Conservation (phyloP, 1,140 invertebrate genomes). For the Hydropsyche tenuis region DNA sequence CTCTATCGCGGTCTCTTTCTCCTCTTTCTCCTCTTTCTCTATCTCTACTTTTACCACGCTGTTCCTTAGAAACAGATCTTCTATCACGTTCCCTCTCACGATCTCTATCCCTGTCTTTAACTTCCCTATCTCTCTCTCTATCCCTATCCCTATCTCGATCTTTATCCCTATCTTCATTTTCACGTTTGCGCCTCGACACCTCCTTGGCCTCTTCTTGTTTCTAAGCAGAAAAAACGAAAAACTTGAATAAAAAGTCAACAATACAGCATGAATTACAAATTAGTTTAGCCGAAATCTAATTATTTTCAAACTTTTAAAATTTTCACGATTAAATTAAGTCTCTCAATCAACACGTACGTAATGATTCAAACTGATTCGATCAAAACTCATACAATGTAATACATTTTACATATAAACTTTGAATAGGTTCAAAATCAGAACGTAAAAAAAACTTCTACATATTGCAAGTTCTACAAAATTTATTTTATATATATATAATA, state of each 20-base stretch:
- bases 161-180: constrained; percentile 52
- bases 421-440: neutral
- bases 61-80: constrained; percentile 53
- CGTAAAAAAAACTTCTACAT: neutral
- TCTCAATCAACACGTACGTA: neutral
- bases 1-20: constrained; percentile 52
- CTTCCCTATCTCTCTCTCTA: constrained; percentile 51
- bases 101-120: constrained; percentile 53
- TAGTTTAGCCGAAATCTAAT: constrained; percentile 3
- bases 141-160: constrained; percentile 53
- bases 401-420: neutral
- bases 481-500: neutral
- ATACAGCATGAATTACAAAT: constrained; percentile 35
- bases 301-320: constrained; percentile 25
- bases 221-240: constrained; percentile 55
- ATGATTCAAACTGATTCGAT: neutral
- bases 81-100: constrained; percentile 50
- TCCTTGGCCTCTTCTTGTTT: constrained; percentile 70
- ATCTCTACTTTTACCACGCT: constrained; percentile 58
- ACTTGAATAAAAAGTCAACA: constrained; percentile 53
- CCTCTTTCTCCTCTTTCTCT: constrained; percentile 54
- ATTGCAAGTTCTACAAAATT: neutral
- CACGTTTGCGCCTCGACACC: constrained; percentile 55
- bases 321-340: neutral
- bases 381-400: neutral